phyloP scores from a whole-genome alignment of 2,888 invertebrate species.

The Thymelicus lineola region DNA sequence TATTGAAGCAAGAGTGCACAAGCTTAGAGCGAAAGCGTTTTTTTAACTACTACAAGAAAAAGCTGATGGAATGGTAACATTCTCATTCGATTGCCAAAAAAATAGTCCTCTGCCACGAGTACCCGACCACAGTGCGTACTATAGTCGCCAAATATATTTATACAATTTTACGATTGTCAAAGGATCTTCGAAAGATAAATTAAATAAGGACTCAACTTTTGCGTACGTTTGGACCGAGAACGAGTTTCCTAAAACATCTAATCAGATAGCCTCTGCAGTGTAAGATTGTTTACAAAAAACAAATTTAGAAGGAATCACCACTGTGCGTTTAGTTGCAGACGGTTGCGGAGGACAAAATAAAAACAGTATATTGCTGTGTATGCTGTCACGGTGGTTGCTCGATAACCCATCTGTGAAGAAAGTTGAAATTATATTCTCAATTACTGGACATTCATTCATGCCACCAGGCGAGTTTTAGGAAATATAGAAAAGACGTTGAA shows the following conservation, averaged over 20 bases:
- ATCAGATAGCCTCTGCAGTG: constrained; percentile 14
- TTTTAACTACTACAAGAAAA: constrained; percentile 40
- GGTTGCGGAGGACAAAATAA: constrained; percentile 13
- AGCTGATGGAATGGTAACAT: constrained; percentile 41
- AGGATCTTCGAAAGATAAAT: constrained; percentile 1
- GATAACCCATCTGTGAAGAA: constrained; percentile 5
- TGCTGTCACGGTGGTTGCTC: constrained; percentile 5
- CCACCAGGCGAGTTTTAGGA: constrained; percentile 5
- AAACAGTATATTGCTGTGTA: constrained; percentile 20
- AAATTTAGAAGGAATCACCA: constrained; percentile 4
- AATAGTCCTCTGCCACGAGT: constrained; percentile 44
- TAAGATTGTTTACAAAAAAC: constrained; percentile 9
- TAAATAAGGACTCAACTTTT: not conserved
- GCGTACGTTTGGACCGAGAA: constrained; percentile 9
- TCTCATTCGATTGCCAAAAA: no score
- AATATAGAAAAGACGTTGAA: constrained; percentile 40
- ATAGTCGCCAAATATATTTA: constrained; percentile 11
- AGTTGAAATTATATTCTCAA: no score
- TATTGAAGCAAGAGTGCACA: no score
- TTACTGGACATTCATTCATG: constrained; percentile 14
- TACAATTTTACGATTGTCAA: constrained; percentile 15
- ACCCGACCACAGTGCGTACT: constrained; percentile 4
- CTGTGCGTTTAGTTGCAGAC: constrained; percentile 4
- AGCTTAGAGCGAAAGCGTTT: no score
- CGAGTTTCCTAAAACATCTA: constrained; percentile 14